Evolutionary conservation across 1,140 invertebrate genomes (phyloP).

Genomic region (Globodera ellingtonae): DNA sequence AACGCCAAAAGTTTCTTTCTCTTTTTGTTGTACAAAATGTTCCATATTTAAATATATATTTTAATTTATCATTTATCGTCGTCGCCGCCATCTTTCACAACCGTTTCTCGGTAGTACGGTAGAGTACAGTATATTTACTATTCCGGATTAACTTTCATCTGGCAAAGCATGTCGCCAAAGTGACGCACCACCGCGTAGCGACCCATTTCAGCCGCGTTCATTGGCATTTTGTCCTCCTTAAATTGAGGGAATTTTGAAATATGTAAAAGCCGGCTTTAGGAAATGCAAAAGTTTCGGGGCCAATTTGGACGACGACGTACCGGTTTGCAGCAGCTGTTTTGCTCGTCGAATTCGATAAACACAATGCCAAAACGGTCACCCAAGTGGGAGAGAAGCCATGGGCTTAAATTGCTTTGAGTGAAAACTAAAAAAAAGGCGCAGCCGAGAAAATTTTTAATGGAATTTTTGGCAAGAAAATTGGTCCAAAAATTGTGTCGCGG

Average conservation of each 20-base stretch:
- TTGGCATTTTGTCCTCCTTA: not conserved
- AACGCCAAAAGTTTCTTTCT: not conserved
- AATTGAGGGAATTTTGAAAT: not conserved
- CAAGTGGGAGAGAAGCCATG: slow-evolving; percentile 11
- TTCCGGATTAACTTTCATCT: not conserved
- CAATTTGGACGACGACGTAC: not conserved
- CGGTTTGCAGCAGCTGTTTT: not conserved
- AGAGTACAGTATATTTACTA: not conserved
- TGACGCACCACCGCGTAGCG: not conserved
- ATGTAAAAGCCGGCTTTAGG: no score
- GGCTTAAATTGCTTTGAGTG: not conserved
- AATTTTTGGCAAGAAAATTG: no score
- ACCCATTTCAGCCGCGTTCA: not conserved
- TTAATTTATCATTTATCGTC: not conserved
- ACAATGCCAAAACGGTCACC: slow-evolving; percentile 7
- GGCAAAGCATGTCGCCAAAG: not conserved
- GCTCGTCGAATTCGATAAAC: not conserved
- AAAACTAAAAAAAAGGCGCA: no score
- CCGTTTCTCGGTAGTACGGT: no score
- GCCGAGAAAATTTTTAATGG: no score
- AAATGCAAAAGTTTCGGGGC: no score
- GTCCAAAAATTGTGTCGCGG: no score
- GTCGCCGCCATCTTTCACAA: no score
- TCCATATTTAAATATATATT: not conserved
- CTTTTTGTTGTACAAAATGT: not conserved